phyloP scores from a whole-genome alignment of 2,113 vertebrate species.

The Pongo pygmaeus region DNA sequence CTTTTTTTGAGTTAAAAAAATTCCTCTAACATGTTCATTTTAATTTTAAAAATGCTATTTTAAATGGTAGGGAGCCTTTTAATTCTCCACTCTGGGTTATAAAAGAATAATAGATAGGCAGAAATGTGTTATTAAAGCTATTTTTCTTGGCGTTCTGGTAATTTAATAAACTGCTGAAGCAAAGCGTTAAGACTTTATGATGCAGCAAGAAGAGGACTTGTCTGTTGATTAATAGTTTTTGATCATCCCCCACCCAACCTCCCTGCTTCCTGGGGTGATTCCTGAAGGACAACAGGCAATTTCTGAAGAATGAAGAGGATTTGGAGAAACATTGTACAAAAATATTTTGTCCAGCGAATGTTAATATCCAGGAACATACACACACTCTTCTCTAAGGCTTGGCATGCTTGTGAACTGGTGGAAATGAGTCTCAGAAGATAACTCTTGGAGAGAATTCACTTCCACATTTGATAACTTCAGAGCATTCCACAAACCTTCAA shows the following conservation, averaged over 20 bases:
- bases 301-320: slow-evolving; percentile 40
- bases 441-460: too few relatives aligned
- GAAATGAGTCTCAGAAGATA: background rate
- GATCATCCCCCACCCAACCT: slow-evolving; percentile 41
- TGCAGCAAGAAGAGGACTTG: slow-evolving; percentile 76
- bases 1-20: slow-evolving; percentile 58
- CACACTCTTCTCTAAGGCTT: background rate
- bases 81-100: slow-evolving; percentile 81
- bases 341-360: background rate
- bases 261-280: slow-evolving; percentile 48
- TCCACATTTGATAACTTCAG: background rate
- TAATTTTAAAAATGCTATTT: slow-evolving; percentile 79
- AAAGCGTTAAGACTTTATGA: slow-evolving; percentile 79
- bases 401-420: background rate
- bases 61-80: slow-evolving; percentile 79
- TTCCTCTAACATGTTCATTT: slow-evolving; percentile 64
- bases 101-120: slow-evolving; percentile 86
- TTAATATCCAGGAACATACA: background rate
- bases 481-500: background rate
- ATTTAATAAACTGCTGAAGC: slow-evolving; percentile 85
- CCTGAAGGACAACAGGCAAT: slow-evolving; percentile 53
- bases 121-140: slow-evolving; percentile 87
- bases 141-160: slow-evolving; percentile 85
- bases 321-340: background rate
- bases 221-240: slow-evolving; percentile 82